Evolutionary conservation across 2,113 vertebrate species (phyloP).

Genomic region (Trogon melanurus): DNA sequence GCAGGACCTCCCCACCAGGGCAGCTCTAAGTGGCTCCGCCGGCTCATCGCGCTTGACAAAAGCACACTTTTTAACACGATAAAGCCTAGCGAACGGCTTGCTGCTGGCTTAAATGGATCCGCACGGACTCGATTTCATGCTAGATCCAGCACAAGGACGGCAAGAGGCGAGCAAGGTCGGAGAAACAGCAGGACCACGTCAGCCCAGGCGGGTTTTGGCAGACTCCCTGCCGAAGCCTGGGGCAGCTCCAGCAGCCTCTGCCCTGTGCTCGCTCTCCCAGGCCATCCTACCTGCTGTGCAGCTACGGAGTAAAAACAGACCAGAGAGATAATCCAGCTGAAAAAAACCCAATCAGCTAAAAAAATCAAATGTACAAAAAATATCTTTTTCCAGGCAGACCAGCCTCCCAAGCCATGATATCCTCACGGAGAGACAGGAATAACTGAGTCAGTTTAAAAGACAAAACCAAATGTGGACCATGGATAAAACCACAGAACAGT

Average conservation of each 20-base stretch:
- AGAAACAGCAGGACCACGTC: not conserved
- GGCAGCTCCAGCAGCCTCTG: not conserved
- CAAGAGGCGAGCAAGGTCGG: not conserved
- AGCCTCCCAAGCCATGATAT: not conserved
- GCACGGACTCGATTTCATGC: not conserved
- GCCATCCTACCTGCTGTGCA: not conserved
- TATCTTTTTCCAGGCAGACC: not conserved
- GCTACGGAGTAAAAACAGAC: not conserved
- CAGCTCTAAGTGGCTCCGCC: not conserved
- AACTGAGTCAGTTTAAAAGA: not conserved
- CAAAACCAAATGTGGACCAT: not conserved
- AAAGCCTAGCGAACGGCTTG: not conserved
- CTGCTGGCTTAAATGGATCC: not conserved
- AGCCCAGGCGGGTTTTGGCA: not conserved
- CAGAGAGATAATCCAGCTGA: not conserved
- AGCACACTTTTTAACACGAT: not conserved
- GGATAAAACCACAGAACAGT: fast-evolving
- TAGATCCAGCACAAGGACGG: not conserved
- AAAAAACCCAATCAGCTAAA: not conserved
- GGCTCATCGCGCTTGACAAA: not conserved
- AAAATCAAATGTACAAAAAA: not conserved
- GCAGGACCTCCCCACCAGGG: not conserved
- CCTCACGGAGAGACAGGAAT: not conserved
- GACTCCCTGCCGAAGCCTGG: not conserved
- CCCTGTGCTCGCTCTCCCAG: fast-evolving